Conservation (phyloP, 2,888 invertebrate genomes). For the Meta bourneti region DNA sequence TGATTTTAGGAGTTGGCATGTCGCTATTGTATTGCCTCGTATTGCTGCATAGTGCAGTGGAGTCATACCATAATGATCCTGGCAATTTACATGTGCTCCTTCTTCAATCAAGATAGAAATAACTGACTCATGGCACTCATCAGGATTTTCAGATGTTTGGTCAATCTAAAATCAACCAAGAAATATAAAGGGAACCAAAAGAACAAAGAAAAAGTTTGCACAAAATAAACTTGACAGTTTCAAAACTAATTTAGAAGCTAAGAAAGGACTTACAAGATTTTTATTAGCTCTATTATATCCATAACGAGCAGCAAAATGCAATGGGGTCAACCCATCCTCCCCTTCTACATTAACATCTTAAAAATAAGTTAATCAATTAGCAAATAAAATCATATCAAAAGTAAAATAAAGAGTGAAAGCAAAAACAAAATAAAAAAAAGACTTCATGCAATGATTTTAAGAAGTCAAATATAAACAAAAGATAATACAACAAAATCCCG, state of each 20-base stretch:
- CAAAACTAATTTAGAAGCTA: not conserved
- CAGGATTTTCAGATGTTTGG: conserved; percentile 10
- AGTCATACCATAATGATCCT: conserved; percentile 81
- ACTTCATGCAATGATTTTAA: not conserved
- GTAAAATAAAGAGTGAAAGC: not conserved
- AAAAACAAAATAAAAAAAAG: not conserved
- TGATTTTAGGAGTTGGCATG: conserved; percentile 80
- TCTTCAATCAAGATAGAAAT: conserved; percentile 56
- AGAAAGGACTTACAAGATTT: conserved; percentile 35
- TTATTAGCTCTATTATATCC: conserved; percentile 69
- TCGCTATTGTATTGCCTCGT: conserved; percentile 82
- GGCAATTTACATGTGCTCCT: conserved; percentile 80
- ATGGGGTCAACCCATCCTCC: conserved; percentile 81
- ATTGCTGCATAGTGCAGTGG: conserved; percentile 82
- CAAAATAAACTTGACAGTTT: not conserved
- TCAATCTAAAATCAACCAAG: conserved; percentile 3
- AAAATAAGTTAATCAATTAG: not conserved
- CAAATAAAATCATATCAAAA: not conserved
- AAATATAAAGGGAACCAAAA: not conserved
- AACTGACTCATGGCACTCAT: conserved; percentile 32
- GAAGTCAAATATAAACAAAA: not conserved
- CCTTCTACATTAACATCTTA: conserved; percentile 80
- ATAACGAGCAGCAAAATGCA: conserved; percentile 82
- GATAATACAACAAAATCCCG: not conserved
- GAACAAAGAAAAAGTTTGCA: not conserved